Evolutionary conservation across 2,888 invertebrate genomes (phyloP).

Genomic region (Trissolcus japonicus): DNA sequence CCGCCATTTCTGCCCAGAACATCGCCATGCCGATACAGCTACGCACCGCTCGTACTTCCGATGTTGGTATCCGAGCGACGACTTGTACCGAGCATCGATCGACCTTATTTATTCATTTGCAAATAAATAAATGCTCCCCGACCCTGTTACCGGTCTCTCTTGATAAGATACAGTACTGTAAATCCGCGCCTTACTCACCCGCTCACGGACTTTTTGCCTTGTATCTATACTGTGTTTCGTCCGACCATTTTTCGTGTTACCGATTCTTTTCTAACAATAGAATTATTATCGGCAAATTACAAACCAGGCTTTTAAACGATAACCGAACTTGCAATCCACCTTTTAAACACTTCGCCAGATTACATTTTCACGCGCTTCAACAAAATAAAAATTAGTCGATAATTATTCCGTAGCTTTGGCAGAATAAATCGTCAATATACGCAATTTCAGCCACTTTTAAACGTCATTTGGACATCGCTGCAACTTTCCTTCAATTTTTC

Average conservation of each 20-base stretch:
- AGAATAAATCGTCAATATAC: not conserved
- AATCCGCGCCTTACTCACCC: slow-evolving; percentile 70
- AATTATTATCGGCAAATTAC: slow-evolving; percentile 44
- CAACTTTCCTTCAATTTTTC: too few species aligned
- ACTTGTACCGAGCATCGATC: slow-evolving; percentile 56
- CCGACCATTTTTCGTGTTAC: slow-evolving; percentile 37
- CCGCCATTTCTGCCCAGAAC: slow-evolving; percentile 48
- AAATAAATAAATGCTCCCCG: slow-evolving; percentile 71
- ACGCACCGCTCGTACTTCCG: slow-evolving; percentile 46
- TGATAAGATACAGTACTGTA: slow-evolving; percentile 72
- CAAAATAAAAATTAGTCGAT: not conserved
- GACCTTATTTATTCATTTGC: slow-evolving; percentile 73
- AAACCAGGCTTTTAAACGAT: slow-evolving; percentile 14
- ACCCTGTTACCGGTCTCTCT: slow-evolving; percentile 60
- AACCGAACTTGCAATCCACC: not conserved
- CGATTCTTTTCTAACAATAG: slow-evolving; percentile 24
- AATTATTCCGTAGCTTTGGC: not conserved
- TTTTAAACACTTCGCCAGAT: not conserved
- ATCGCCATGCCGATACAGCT: slow-evolving; percentile 43
- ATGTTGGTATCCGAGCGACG: slow-evolving; percentile 48
- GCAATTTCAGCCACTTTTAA: not conserved
- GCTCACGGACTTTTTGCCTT: slow-evolving; percentile 64
- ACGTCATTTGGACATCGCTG: not conserved
- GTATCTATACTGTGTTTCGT: slow-evolving; percentile 21
- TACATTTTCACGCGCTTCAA: not conserved